Conservation (phyloP, 2,888 invertebrate genomes). For the Polylopha cassiicola region DNA sequence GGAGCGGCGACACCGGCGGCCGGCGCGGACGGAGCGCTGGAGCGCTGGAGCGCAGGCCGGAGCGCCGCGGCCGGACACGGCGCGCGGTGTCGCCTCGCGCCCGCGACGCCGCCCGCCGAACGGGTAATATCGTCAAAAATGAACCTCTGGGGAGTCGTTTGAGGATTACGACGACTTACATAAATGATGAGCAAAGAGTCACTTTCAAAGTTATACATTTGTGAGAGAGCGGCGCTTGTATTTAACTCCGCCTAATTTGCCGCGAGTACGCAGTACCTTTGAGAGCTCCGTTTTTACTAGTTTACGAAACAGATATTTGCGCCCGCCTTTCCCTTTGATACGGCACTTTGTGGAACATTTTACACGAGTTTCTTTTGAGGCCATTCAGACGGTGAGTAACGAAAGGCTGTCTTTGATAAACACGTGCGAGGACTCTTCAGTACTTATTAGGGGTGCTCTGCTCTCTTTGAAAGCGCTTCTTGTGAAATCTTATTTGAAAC, state of each 20-base stretch:
- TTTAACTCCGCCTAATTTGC: constrained; percentile 77
- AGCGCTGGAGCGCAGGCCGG: constrained; percentile 21
- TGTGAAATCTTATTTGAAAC: constrained; percentile 75
- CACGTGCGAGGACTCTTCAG: constrained; percentile 78
- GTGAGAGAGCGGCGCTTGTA: constrained; percentile 68
- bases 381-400: constrained; percentile 78
- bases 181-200: constrained; percentile 72
- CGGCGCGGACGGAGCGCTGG: no score
- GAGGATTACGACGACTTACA: constrained; percentile 69
- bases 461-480: constrained; percentile 76
- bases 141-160: constrained; percentile 53
- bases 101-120: constrained; percentile 36
- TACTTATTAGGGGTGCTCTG: constrained; percentile 77
- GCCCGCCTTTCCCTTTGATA: constrained; percentile 76
- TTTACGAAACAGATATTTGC: constrained; percentile 78
- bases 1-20: constrained; percentile 7
- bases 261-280: constrained; percentile 74
- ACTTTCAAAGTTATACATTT: constrained; percentile 70
- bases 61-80: constrained; percentile 20
- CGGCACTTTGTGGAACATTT: constrained; percentile 77
- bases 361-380: constrained; percentile 78
- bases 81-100: constrained; percentile 20
- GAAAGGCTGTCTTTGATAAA: constrained; percentile 78
- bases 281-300: constrained; percentile 76
- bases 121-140: constrained; percentile 49